Conservation (phyloP, 2,797 vertebrate genomes). For the Phyllotis vaccarum region DNA sequence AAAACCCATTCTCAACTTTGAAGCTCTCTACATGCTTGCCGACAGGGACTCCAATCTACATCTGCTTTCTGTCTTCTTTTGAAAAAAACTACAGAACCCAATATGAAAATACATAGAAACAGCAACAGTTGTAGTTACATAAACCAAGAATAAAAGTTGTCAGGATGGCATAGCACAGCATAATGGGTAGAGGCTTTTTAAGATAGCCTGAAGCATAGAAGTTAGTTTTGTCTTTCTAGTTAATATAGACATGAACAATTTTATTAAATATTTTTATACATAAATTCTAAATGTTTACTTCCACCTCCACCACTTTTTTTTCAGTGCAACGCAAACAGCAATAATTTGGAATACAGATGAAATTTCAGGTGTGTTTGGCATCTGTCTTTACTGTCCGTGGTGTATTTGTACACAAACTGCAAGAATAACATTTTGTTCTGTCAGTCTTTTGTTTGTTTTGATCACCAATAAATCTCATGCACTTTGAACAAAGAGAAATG, state of each 20-base stretch:
- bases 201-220: background rate
- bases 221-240: background rate
- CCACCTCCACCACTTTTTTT: accelerated
- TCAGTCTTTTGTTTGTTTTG: background rate
- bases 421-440: background rate
- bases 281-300: background rate
- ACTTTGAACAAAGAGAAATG: background rate
- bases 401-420: background rate
- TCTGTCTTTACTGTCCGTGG: background rate
- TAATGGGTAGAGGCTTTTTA: background rate
- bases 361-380: background rate
- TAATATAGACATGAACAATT: background rate
- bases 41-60: accelerated
- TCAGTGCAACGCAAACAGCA: background rate
- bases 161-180: background rate
- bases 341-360: background rate
- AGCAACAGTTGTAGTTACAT: background rate
- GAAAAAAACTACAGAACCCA: background rate
- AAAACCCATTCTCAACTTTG: background rate
- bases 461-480: background rate
- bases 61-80: background rate
- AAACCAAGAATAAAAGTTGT: background rate
- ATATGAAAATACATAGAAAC: background rate
- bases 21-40: accelerated
- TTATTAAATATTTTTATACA: background rate